Conservation (phyloP, 1,140 invertebrate genomes). For the Drosophila sechellia region DNA sequence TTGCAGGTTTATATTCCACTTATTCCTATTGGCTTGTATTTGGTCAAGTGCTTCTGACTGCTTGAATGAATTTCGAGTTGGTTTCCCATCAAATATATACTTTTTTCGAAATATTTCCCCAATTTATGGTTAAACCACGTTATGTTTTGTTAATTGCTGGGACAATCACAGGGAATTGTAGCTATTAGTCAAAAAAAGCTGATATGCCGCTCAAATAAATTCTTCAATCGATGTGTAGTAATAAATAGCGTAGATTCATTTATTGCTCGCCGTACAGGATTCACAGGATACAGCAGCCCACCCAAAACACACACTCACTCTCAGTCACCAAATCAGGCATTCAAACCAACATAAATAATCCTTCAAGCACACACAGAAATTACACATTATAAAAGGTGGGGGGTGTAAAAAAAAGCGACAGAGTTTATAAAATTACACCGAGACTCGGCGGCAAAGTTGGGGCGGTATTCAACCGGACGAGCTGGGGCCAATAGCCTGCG, state of each 20-base stretch:
- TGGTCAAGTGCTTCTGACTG: not conserved
- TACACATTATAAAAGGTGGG: slow-evolving; percentile 10
- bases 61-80: not conserved
- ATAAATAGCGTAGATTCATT: slow-evolving; percentile 43
- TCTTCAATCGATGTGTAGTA: not conserved
- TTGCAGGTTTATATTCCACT: not conserved
- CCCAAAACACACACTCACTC: slow-evolving; percentile 1
- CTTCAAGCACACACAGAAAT: slow-evolving; percentile 20
- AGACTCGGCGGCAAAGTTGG: not conserved
- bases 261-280: slow-evolving; percentile 26
- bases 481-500: slow-evolving; percentile 82
- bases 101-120: not conserved
- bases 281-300: slow-evolving; percentile 2
- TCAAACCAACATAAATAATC: slow-evolving; percentile 32
- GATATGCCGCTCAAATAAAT: not conserved
- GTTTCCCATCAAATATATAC: too few species aligned
- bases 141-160: not conserved
- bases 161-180: not conserved
- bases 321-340: slow-evolving; percentile 10
- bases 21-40: not conserved
- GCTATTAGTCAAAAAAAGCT: not conserved
- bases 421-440: not conserved
- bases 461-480: slow-evolving; percentile 10
- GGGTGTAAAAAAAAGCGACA: not conserved
- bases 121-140: not conserved